Evolutionary conservation across 1,140 invertebrate genomes (phyloP).

Genomic region (Propsilocerus akamusi): DNA sequence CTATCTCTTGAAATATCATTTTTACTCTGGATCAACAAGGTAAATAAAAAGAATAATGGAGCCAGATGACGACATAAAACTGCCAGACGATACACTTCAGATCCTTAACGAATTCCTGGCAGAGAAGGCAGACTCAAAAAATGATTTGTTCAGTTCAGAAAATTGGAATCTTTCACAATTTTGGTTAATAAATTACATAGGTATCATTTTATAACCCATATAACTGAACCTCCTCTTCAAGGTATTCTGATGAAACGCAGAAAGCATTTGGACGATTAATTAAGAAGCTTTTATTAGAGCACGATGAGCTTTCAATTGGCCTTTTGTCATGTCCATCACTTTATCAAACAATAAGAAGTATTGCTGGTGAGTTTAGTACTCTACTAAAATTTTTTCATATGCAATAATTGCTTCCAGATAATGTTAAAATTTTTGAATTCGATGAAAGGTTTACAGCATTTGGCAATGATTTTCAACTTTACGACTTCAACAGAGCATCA

Average conservation of each 20-base stretch:
- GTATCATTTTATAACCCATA: too few species aligned
- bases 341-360: constrained; percentile 43
- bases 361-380: constrained; percentile 13
- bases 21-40: too few species aligned
- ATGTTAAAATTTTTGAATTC: constrained; percentile 65
- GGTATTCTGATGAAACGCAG: neutral
- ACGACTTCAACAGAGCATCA: constrained; percentile 70
- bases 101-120: too few species aligned
- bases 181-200: too few species aligned
- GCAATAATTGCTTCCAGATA: constrained; percentile 18
- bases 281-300: neutral
- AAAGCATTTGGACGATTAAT: neutral
- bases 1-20: too few species aligned
- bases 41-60: too few species aligned
- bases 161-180: neutral
- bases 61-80: too few species aligned
- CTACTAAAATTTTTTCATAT: neutral
- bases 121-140: too few species aligned
- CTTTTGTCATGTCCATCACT: constrained; percentile 81
- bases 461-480: constrained; percentile 64
- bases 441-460: constrained; percentile 63
- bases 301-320: constrained; percentile 44
- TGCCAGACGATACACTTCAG: too few species aligned
- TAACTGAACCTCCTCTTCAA: too few species aligned
- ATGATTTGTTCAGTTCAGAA: too few species aligned